These are phyloP conservation scores for Amitus sp. DNA, from an alignment of 2,888 invertebrate species.

Conservation along the genomic window DNA sequence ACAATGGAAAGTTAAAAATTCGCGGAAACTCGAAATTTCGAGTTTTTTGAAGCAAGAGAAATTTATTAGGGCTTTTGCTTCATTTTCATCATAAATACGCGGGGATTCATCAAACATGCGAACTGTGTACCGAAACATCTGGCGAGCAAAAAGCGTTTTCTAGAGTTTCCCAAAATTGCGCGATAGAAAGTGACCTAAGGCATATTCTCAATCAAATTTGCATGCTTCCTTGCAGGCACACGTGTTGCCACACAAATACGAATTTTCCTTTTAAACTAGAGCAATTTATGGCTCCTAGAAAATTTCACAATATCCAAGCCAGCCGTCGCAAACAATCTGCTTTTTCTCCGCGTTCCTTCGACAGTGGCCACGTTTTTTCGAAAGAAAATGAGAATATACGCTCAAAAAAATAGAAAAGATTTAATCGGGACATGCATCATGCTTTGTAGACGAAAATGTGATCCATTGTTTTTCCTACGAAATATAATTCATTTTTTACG, in stretches of 20 bases:
- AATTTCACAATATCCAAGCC: conserved; percentile 51
- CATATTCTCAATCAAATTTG: conserved; percentile 44
- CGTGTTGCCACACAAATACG: conserved; percentile 48
- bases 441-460: not conserved
- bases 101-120: not conserved
- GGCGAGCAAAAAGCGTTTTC: conserved; percentile 20
- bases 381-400: conserved; percentile 6
- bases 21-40: not conserved
- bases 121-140: conserved; percentile 19
- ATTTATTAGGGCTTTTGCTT: not conserved
- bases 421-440: not conserved
- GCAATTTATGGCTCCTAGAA: conserved; percentile 59
- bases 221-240: conserved; percentile 49
- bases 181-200: conserved; percentile 30
- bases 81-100: not conserved
- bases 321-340: conserved; percentile 10
- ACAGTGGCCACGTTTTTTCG: not conserved
- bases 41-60: not conserved
- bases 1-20: conserved; percentile 9
- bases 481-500: not conserved
- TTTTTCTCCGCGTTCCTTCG: conserved; percentile 3
- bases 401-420: conserved; percentile 4
- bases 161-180: conserved; percentile 28
- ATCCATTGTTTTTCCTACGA: not conserved
- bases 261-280: conserved; percentile 56